Evolutionary conservation across 2,888 invertebrate species (phyloP), one percentile per base, ranked within the genome.

Genomic region (Monoplex corrugatus): DNA sequence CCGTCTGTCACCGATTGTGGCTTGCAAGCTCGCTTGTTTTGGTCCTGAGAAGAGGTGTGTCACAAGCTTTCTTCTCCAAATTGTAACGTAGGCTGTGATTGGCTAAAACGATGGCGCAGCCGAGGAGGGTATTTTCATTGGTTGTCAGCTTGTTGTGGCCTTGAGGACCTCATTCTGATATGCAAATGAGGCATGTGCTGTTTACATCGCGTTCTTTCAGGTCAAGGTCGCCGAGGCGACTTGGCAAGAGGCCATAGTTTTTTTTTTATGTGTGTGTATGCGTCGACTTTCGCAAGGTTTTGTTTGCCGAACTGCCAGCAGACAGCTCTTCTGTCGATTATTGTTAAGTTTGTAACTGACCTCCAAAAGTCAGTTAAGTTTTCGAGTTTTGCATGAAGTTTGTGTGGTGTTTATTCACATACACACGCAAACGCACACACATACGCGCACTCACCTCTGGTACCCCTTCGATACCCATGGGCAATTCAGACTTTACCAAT

Each of bases 161-260:
- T 91, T 91, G 89, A 89, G 89, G 87, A 72, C 68, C 78, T 87
- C 89, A 87, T 84, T 88, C 90, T 89, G 90, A 91, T 93, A 93
- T 93, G 92, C 90, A 92, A 93, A 93, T 92, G 90, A 90, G 87
- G 86, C 89, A 89, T 85, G 84, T 44, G 91, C 90, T 93, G 93
- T 93, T 93, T 93, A 93, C 93, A 91, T 92, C 93, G 89, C 87
- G 40, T 83, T 91, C 87, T 91, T 88, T 38, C 89, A 89, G 92
- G 93, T 93, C 92, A 90, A 91, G 90, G 92, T 91, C 92, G 90
- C 88, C 45, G 50, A 13, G 45, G 87, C 89, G 75, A 28, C 84
- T 38, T 38, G 57, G n/a, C 16, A 8, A 38, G 44, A 44, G 38
- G n/a, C 45, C 44, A n/a, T 2, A 32, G 44, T 40, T n/a, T n/a